Evolutionary conservation across 2,888 invertebrate species (phyloP).

Genomic region (Himalopsyche tibetana): DNA sequence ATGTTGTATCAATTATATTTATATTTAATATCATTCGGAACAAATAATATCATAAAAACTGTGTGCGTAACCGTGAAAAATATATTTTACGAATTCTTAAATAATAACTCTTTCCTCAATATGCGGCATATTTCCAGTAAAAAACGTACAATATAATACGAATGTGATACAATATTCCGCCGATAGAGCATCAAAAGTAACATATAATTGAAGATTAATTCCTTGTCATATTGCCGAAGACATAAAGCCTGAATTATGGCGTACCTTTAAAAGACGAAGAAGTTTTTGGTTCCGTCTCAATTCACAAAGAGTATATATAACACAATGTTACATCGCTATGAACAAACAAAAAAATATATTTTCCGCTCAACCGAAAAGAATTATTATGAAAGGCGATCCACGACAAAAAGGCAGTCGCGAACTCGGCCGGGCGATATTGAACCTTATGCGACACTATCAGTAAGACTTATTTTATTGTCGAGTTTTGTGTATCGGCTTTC

Average conservation of each 20-base stretch:
- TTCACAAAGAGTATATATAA: slow-evolving; percentile 58
- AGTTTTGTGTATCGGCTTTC: slow-evolving; percentile 44
- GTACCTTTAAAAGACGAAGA: slow-evolving; percentile 55
- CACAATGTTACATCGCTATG: slow-evolving; percentile 60
- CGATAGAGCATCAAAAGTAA: slow-evolving; percentile 56
- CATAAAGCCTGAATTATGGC: slow-evolving; percentile 65
- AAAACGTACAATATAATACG: slow-evolving; percentile 44
- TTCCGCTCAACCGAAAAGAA: slow-evolving; percentile 63
- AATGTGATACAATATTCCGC: slow-evolving; percentile 47
- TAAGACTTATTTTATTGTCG: not conserved
- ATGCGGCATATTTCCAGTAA: slow-evolving; percentile 46
- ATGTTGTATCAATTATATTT: no score
- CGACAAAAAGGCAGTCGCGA: slow-evolving; percentile 58
- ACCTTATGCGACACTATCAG: slow-evolving; percentile 38
- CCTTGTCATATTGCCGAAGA: slow-evolving; percentile 64
- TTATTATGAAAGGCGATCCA: slow-evolving; percentile 61
- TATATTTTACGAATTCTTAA: no score
- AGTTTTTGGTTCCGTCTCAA: slow-evolving; percentile 63
- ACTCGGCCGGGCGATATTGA: slow-evolving; percentile 37
- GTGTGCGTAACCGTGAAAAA: no score
- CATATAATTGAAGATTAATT: slow-evolving; percentile 66
- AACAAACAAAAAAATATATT: slow-evolving; percentile 62
- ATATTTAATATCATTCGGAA: no score
- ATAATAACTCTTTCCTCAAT: not conserved
- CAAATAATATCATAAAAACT: no score